These are phyloP conservation scores for Nyctibius bracteatus DNA, from an alignment of 2,113 vertebrate species.

Conservation along the genomic window DNA sequence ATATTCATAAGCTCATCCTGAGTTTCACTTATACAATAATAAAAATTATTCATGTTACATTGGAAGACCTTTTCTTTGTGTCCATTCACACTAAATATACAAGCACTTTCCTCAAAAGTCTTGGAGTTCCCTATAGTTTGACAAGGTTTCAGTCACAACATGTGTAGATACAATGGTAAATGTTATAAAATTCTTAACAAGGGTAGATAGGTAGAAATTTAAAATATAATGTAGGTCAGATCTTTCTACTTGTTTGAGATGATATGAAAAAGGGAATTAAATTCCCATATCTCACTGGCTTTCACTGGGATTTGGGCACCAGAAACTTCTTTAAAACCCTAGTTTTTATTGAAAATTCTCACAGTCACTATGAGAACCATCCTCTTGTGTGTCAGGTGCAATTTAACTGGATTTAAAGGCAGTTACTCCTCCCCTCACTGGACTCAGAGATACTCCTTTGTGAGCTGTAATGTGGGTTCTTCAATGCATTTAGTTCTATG, in stretches of 20 bases:
- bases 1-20: not conserved
- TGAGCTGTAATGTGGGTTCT: conserved; percentile 52
- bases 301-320: not conserved
- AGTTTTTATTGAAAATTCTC: conserved; percentile 37
- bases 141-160: not conserved
- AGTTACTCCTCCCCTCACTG: conserved; percentile 43
- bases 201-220: not conserved
- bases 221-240: not conserved
- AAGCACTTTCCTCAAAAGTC: not conserved
- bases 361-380: conserved; percentile 42
- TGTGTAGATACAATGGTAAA: not conserved
- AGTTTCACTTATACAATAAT: not conserved
- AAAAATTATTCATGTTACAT: not conserved
- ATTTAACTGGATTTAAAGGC: conserved; percentile 47
- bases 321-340: not conserved
- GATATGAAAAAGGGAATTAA: conserved; percentile 5
- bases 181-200: not conserved
- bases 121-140: not conserved
- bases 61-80: not conserved
- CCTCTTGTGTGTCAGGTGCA: conserved; percentile 37
- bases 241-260: not conserved
- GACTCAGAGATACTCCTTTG: conserved; percentile 40
- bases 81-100: not conserved
- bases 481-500: conserved; percentile 58
- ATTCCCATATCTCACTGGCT: conserved; percentile 14